Evolutionary conservation across 2,888 invertebrate genomes (phyloP).

Genomic region (Germaria angustata): DNA sequence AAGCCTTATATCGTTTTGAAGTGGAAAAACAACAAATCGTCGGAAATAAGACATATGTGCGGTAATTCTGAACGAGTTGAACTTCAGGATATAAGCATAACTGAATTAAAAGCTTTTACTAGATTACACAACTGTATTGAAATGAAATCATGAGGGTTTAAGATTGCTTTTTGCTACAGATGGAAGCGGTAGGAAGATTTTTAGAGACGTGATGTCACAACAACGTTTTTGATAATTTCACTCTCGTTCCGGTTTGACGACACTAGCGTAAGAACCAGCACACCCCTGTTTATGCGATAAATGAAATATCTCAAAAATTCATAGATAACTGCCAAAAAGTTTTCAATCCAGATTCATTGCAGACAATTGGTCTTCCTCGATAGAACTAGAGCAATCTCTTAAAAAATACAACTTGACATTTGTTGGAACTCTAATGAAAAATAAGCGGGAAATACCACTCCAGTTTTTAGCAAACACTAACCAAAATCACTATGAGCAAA

Average conservation of each 20-base stretch:
- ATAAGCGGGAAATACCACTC: neutral
- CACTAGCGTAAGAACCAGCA: neutral
- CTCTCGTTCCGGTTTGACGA: neutral
- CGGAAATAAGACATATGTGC: neutral
- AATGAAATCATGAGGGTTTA: neutral
- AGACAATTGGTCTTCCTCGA: neutral
- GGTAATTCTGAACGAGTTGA: neutral
- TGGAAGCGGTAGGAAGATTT: neutral
- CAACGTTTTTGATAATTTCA: neutral
- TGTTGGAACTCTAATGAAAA: neutral
- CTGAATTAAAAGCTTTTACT: neutral
- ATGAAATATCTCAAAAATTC: too few species aligned
- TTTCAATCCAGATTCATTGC: neutral
- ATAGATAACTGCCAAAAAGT: too few species aligned
- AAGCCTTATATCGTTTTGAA: neutral
- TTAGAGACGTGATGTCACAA: neutral
- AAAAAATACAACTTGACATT: neutral
- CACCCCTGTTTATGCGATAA: too few species aligned
- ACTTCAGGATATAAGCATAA: neutral
- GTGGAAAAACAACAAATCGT: neutral
- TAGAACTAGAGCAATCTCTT: neutral
- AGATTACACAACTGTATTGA: neutral
- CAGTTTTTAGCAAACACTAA: neutral
- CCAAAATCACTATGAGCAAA: neutral
- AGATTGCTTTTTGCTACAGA: neutral